A percentile compares a stretch with the other conserved stretches of the same genome.
Conservation (phyloP, 2,888 invertebrate genomes). For the Deroplatys truncata region DNA sequence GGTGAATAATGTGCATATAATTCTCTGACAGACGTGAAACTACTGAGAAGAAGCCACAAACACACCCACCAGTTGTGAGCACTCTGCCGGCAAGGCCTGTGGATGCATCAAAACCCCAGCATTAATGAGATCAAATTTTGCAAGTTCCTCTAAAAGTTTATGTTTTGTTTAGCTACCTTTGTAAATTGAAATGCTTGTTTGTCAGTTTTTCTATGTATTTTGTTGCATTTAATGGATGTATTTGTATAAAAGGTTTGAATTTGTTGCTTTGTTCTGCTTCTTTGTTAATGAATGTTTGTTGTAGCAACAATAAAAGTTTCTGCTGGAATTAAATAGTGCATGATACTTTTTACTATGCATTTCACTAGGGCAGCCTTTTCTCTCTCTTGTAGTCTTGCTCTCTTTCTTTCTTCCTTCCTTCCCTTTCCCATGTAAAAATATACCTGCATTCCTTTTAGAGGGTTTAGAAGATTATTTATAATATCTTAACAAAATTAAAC, state of each 20-base stretch:
- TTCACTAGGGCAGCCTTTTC: neutral
- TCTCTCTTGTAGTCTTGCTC: neutral
- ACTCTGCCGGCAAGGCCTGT: neutral
- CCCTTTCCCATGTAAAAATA: neutral
- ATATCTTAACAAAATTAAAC: no score
- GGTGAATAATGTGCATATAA: neutral
- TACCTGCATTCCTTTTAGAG: neutral
- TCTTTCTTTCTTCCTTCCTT: neutral
- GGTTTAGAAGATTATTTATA: no score
- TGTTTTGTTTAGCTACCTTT: neutral
- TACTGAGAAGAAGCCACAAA: neutral
- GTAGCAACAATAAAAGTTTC: neutral
- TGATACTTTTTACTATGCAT: neutral
- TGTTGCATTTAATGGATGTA: neutral
- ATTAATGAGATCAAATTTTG: neutral
- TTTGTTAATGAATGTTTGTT: neutral
- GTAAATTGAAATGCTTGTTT: neutral
- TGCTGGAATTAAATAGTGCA: neutral
- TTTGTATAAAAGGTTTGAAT: neutral
- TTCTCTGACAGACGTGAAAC: neutral
- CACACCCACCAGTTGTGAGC: neutral
- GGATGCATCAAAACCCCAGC: neutral
- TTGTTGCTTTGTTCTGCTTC: neutral
- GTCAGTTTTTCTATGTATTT: neutral
- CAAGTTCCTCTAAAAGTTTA: neutral